Percentiles rank a stretch among this genome's conserved stretches.
Conservation (phyloP, 64 coral and sea anemone species). For the Cladopsammia gracilis region DNA sequence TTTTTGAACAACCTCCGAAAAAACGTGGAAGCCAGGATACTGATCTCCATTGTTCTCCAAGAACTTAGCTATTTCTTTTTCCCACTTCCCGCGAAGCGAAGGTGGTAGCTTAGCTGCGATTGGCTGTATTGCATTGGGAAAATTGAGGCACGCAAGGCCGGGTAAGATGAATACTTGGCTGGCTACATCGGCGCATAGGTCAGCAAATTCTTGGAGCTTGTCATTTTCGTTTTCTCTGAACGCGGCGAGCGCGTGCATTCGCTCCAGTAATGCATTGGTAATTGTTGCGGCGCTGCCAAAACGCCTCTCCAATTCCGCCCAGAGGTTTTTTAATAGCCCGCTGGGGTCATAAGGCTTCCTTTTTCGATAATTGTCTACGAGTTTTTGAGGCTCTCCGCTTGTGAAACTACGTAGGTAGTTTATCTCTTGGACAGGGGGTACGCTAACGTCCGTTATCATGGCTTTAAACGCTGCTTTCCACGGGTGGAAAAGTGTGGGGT, state of each 20-base stretch:
- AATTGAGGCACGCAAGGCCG: constrained; percentile 32
- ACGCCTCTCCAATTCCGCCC: not conserved
- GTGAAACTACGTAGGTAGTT: not conserved
- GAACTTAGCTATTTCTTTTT: constrained; percentile 27
- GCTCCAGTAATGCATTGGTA: too few relatives aligned
- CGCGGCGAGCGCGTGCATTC: not conserved
- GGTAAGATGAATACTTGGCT: constrained; percentile 4
- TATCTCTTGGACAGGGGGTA: not conserved
- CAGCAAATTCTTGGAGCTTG: not conserved
- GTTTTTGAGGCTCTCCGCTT: not conserved
- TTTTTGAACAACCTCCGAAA: too few relatives aligned
- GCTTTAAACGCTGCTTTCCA: constrained; percentile 20
- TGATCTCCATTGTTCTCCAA: constrained; percentile 18
- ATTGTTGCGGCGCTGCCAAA: constrained; percentile 21
- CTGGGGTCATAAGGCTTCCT: not conserved
- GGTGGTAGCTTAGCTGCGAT: constrained; percentile 4
- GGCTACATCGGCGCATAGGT: not conserved
- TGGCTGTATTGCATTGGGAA: constrained; percentile 20
- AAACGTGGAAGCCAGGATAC: constrained; percentile 8
- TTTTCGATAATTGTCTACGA: not conserved
- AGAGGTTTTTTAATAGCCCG: not conserved
- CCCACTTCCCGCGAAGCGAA: constrained; percentile 21
- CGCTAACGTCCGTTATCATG: not conserved
- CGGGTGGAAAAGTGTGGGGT: constrained; percentile 11
- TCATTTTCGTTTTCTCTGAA: constrained; percentile 4